Evolutionary conservation across 2,797 vertebrate species (phyloP), one percentile per base, ranked within the genome.

Genomic region (Craterocephalus amniculus): DNA sequence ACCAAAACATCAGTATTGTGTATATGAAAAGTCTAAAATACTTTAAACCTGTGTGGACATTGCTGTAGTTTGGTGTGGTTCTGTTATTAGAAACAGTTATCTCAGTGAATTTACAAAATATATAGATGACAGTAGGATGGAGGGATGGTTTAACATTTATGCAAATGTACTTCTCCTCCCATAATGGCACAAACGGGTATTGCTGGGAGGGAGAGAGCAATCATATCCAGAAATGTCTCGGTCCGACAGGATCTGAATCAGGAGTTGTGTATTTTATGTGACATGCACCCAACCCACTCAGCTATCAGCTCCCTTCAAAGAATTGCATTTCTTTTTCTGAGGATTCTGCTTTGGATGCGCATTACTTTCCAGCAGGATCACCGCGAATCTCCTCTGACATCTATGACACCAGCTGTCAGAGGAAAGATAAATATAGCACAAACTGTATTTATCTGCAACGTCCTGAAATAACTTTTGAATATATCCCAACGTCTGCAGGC

Each of bases 321-420:
- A n/a, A 49, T 60, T 54, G 29, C 66, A 65, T 78, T 78, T 65
- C 57, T 29, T 74, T 76, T 69, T 61, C 56, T 20, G 1, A 84
- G 70, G 79, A 66, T 57, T 74, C 63, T 7, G 67, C 67, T 0
- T 60, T 60, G 61, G 55, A 79, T 27, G 75, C 63, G 62, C 78
- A 76, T 71, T 71, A 74, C 49, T 66, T 82, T 49, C 29, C 48
- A 26, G 18, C 57, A 34, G 45, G 40, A 43, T 43, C 40, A 43
- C 40, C 40, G 20, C 40, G 40, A 43, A 43, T 43, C 40, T 43
- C 16, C 18, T 20, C 48, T 4, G 26, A 58, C 67, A 77, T 12
- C 62, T 31, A 51, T 72, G 71, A 67, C 63, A 34, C 52, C 12
- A 31, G 55, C 58, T 77, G 35, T 43, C 40, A 3, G 40, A 43